Evolutionary conservation across 2,797 vertebrate species (phyloP), one percentile per base, ranked within the genome.

Genomic region (Sebastes kiyomatsui): DNA sequence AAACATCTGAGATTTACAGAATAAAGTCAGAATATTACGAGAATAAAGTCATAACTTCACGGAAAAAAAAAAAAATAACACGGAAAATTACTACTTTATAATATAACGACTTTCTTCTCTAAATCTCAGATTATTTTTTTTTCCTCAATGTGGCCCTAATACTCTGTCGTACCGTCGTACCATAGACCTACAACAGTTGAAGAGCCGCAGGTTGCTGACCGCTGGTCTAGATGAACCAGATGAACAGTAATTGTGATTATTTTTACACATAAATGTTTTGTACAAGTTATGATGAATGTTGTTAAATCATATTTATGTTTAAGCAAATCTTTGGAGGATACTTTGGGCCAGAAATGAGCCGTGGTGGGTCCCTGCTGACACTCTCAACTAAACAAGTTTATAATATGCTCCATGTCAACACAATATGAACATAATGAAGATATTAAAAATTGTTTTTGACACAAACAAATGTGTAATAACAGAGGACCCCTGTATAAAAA

Each of bases 1-100:
- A 0, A 1, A 35, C 33, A 35, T 12, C 33, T 35, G 33, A 35
- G 0, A 35, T 35, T 35, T 35, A 35, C 33, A 35, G 0, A 35
- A 35, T 35, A 12, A 35, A 35, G 11, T 35, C 33, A 0, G 0
- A 35, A 35, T 35, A 35, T 35, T 35, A 35, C 35, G 4, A 38
- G 35, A 13, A 38, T 38, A 38, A 38, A 38, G 12, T 35, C 33
- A 35, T 35, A 35, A 35, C 33, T 35, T 35, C 11, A 38, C 4
- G 35, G 2, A 13, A 35, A 35, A 38, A 38, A 13, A 33, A 12
- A 5, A 5, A 35, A 35, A 35, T 35, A 35, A 35, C 35, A 13
- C 12, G 35, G 4, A 13, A 13, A 35, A 35, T 35, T 13, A 13
- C 35, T 35, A 38, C 35, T 38, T 38, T 38, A 38, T 38, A 38